Conservation (phyloP, 1,140 invertebrate genomes). For the Gerris buenoi region DNA sequence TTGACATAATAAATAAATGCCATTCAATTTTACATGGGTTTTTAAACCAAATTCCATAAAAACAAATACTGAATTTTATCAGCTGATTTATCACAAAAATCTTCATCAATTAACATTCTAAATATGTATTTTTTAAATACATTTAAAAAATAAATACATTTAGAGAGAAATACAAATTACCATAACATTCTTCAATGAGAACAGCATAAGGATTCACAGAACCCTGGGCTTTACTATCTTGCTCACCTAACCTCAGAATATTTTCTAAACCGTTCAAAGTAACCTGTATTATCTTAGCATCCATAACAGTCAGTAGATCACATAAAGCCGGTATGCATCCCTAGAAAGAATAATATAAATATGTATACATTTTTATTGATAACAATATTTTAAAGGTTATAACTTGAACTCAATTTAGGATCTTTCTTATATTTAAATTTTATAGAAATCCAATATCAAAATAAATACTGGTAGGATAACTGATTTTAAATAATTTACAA, state of each 20-base stretch:
- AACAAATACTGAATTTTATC: no score
- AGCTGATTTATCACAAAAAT: no score
- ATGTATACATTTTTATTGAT: neutral
- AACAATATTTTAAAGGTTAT: no score
- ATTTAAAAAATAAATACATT: no score
- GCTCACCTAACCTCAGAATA: conserved; percentile 82
- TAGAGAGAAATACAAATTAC: conserved; percentile 38
- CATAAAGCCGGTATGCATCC: conserved; percentile 89
- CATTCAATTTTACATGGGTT: no score
- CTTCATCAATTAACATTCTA: no score
- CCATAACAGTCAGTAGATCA: conserved; percentile 83
- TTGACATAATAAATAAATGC: no score
- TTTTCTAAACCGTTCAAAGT: conserved; percentile 92
- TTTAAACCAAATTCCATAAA: no score
- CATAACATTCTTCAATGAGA: conserved; percentile 88
- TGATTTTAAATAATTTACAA: conserved; percentile 3
- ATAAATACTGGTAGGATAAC: neutral
- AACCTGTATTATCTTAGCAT: conserved; percentile 94
- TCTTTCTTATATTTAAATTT: no score
- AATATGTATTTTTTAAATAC: no score
- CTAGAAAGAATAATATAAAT: conserved; percentile 23
- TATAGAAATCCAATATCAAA: no score
- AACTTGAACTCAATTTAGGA: no score
- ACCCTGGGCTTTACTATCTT: conserved; percentile 51
- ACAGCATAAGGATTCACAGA: conserved; percentile 78